A percentile compares a stretch with the other conserved stretches of the same genome.
Conservation (phyloP, 1,140 invertebrate genomes). For the Papilio machaon region DNA sequence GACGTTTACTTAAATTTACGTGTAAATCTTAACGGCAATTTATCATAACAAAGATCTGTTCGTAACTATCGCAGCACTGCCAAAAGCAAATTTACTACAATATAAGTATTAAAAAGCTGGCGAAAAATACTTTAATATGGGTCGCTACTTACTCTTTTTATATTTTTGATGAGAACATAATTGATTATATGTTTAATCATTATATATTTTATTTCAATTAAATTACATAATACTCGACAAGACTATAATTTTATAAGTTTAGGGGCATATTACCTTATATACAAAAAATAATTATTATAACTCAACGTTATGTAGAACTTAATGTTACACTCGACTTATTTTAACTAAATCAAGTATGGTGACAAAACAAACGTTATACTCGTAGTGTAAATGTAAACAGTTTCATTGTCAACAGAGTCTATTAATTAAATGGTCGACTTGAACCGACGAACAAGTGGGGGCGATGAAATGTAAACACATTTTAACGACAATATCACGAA, state of each 20-base stretch:
- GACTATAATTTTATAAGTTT: too few species aligned
- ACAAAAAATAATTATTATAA: neutral
- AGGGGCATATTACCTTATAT: too few species aligned
- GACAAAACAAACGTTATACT: neutral
- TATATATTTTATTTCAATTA: too few species aligned
- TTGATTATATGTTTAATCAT: too few species aligned
- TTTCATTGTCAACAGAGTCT: constrained; percentile 10
- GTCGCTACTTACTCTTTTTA: too few species aligned
- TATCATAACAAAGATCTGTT: neutral
- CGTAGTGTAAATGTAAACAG: neutral
- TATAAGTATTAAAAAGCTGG: too few species aligned
- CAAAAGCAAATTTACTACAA: too few species aligned
- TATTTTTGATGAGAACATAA: too few species aligned
- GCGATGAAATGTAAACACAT: constrained; percentile 14
- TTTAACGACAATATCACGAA: neutral
- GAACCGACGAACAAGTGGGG: neutral
- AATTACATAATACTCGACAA: too few species aligned
- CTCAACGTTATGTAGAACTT: neutral
- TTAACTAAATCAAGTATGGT: neutral
- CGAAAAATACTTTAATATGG: too few species aligned
- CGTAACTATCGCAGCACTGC: neutral
- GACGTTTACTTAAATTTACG: constrained; percentile 5
- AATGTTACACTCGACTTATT: neutral
- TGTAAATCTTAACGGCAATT: constrained; percentile 13
- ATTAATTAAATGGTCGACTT: constrained; percentile 12